phyloP scores from a whole-genome alignment of 2,113 vertebrate species.

The Neoarius graeffei region DNA sequence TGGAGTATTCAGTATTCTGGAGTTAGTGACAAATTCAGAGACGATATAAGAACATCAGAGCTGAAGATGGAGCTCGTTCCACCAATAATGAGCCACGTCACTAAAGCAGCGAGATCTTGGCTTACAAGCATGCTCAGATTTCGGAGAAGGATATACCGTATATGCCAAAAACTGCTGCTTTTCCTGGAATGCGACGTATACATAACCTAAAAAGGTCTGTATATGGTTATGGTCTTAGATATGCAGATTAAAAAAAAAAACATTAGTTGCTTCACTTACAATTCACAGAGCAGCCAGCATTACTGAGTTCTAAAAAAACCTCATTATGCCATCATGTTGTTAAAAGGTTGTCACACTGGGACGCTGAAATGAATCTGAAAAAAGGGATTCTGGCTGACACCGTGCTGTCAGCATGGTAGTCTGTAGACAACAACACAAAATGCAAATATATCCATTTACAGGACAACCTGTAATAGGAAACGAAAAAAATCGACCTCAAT shows the following conservation, averaged over 20 bases:
- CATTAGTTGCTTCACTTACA: slow-evolving; percentile 17
- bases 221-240: not conserved
- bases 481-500: slow-evolving; percentile 51
- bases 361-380: slow-evolving; percentile 16
- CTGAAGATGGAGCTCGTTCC: not conserved
- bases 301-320: slow-evolving; percentile 12
- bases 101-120: not conserved
- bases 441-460: slow-evolving; percentile 52
- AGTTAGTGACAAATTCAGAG: not conserved
- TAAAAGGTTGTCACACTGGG: not conserved
- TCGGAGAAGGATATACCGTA: not conserved
- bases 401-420: slow-evolving; percentile 3
- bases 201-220: not conserved
- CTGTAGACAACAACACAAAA: slow-evolving; percentile 23
- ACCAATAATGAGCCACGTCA: not conserved
- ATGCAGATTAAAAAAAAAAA: not conserved
- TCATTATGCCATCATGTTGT: slow-evolving; percentile 9
- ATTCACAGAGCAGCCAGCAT: slow-evolving; percentile 17
- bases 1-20: not conserved
- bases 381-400: slow-evolving; percentile 17
- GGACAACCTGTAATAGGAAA: slow-evolving; percentile 29
- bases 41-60: not conserved
- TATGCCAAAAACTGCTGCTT: not conserved
- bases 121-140: not conserved
- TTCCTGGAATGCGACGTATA: not conserved